Base-by-base conservation (phyloP, 2,797 vertebrate genomes). In the Ispidina lecontei region DNA sequence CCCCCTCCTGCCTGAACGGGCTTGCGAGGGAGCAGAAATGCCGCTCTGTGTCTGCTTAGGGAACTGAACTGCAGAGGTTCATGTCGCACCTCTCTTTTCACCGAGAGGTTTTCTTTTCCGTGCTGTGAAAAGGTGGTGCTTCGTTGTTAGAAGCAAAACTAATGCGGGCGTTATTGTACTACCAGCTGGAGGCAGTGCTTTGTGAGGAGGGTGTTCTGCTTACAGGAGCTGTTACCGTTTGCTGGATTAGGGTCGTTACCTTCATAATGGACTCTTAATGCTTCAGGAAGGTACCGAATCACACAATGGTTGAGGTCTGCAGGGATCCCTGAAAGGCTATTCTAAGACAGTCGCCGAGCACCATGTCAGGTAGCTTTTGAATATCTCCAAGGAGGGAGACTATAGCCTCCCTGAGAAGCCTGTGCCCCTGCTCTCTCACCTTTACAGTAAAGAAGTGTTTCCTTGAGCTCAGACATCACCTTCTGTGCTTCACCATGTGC, bases 321-420 rank as follows among this genome's bases (percentile, higher is more conserved):
- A 26, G 41, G 28, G 29, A 19, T 31, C 13, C 26, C n/a, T 39
- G 46, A 15, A 39, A 56, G 21, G 10, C 21, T 18, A 17, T 15
- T 23, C 29, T 0, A 0, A 33, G 29, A 21, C 1, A 1, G 28
- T 51, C 49, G 14, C 25, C 33, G 22, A 22, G 56, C 35, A 15
- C n/a, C 5, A 4, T 10, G 7, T 78, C 35, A 31, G 26, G 5
- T 7, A 23, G 41, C 17, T 77, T 49, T 56, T 37, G 35, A 25
- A 5, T 74, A 51, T 26, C 33, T 47, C 46, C 4, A 11, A 49
- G 43, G 22, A 51, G 19, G 19, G 51, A 75, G 29, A 23, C n/a
- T 63, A 3, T 13, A 64, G 41, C 52, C 13, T 73, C 51, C 31
- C 17, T 9, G 13, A 39, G 54, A 47, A 41, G 25, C 43, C 51